Evolutionary conservation across 2,888 invertebrate genomes (phyloP), one percentile per base, ranked within the genome.

Genomic region (Hermaeophaga mercurialis): DNA sequence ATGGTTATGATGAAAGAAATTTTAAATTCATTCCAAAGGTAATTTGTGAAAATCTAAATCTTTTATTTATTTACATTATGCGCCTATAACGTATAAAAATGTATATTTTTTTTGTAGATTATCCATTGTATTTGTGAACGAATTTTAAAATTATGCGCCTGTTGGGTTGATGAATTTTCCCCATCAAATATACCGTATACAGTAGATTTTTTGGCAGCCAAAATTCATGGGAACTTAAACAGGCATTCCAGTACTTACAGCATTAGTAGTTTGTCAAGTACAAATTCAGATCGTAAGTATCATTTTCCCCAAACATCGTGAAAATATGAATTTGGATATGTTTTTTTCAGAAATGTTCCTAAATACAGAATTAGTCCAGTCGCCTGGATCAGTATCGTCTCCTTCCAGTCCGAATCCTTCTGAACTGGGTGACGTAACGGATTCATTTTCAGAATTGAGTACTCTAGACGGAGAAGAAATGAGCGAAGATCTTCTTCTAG

Each of bases 11-110:
- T 64, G 89, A 89, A 63, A 80, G 92, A 63, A 82, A 84, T 8
- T 85, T 91, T 61, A 86, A 85, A 72, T 82, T 86, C 73, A 80
- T 93, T 66, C 92, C 92, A 26, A 92, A 91, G 84, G 90, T 90
- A 78, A 38, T 2, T 36, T 18, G 9, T 18, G 9, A 15, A 19
- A 3, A n/a, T n/a, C n/a, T n/a, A n/a, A 7, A 19, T 3, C 17
- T 19, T 43, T 45, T 31, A 9, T 9, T 4, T 36, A 22, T n/a
- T n/a, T n/a, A n/a, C n/a, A n/a, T n/a, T n/a, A n/a, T n/a, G n/a
- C n/a, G n/a, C n/a, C n/a, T n/a, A n/a, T n/a, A n/a, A n/a, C n/a
- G n/a, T n/a, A n/a, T n/a, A n/a, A n/a, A n/a, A n/a, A n/a, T n/a
- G n/a, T n/a, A n/a, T n/a, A n/a, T n/a, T 31, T 33, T n/a, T 31